A percentile compares a stretch with the other conserved stretches of the same genome.
These are phyloP conservation scores for Folsomia candida DNA, from an alignment of 2,888 invertebrate species.

Conservation along the genomic window DNA sequence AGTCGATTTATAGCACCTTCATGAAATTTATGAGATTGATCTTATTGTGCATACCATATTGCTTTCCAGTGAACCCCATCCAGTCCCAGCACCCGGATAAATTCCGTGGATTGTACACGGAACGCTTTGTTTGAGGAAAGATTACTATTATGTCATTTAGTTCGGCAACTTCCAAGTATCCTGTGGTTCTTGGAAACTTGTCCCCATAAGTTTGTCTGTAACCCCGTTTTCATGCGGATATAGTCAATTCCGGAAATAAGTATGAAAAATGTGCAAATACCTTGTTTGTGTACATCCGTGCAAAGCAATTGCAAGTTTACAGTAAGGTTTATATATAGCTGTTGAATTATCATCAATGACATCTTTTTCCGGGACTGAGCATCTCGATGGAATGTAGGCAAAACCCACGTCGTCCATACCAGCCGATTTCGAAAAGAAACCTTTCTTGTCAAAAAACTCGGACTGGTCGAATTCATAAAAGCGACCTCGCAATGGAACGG, in stretches of 20 bases:
- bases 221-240: not conserved
- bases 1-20: not conserved
- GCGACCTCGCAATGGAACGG: constrained; percentile 29
- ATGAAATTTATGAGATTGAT: not conserved
- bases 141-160: constrained; percentile 40
- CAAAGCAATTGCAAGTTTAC: constrained; percentile 45
- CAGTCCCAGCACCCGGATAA: constrained; percentile 43
- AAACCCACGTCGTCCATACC: constrained; percentile 45
- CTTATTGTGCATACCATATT: constrained; percentile 31
- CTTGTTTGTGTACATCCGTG: constrained; percentile 48
- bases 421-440: constrained; percentile 18
- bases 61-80: constrained; percentile 40
- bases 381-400: constrained; percentile 46
- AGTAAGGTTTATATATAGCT: too few species aligned
- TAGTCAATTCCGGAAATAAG: not conserved
- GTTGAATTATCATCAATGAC: too few species aligned
- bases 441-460: constrained; percentile 36
- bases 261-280: constrained; percentile 24
- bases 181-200: constrained; percentile 40
- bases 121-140: constrained; percentile 39
- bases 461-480: constrained; percentile 46
- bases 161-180: constrained; percentile 45
- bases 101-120: constrained; percentile 23
- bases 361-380: constrained; percentile 17
- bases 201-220: constrained; percentile 38